Evolutionary conservation across 2,888 invertebrate genomes (phyloP).

Genomic region (Agrochola macilenta): DNA sequence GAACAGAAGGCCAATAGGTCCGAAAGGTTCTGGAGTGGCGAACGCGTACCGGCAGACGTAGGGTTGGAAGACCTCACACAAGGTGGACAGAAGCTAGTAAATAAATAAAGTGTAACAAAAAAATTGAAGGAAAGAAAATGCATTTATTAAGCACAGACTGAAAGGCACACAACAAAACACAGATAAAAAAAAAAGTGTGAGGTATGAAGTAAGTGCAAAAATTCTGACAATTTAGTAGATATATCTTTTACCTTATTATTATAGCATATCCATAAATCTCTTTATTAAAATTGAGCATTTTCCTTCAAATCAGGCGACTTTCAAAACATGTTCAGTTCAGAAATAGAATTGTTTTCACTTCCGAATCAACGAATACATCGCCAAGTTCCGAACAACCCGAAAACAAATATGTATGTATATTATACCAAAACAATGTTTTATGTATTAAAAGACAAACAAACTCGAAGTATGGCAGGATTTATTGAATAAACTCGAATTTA

Average conservation of each 20-base stretch:
- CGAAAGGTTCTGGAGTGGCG: too few species aligned
- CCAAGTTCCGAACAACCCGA: slow-evolving; percentile 41
- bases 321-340: slow-evolving; percentile 13
- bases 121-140: too few species aligned
- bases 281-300: not conserved
- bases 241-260: too few species aligned
- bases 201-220: not conserved
- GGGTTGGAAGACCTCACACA: too few species aligned
- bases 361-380: slow-evolving; percentile 45
- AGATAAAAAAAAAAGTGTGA: too few species aligned
- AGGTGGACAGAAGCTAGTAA: too few species aligned
- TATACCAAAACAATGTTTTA: slow-evolving; percentile 61
- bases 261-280: not conserved
- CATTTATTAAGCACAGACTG: too few species aligned
- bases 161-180: too few species aligned
- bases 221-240: not conserved
- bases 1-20: too few species aligned
- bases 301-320: not conserved
- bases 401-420: slow-evolving; percentile 52
- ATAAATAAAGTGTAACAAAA: too few species aligned
- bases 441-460: slow-evolving; percentile 60
- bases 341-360: slow-evolving; percentile 48
- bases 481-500: slow-evolving; percentile 66
- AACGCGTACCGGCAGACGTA: too few species aligned
- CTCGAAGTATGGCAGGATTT: slow-evolving; percentile 54